Percentiles rank a stretch among this genome's conserved stretches.
These are phyloP conservation scores for Lophotriccus pileatus DNA, from an alignment of 2,797 vertebrate genomes.

Conservation along the genomic window DNA sequence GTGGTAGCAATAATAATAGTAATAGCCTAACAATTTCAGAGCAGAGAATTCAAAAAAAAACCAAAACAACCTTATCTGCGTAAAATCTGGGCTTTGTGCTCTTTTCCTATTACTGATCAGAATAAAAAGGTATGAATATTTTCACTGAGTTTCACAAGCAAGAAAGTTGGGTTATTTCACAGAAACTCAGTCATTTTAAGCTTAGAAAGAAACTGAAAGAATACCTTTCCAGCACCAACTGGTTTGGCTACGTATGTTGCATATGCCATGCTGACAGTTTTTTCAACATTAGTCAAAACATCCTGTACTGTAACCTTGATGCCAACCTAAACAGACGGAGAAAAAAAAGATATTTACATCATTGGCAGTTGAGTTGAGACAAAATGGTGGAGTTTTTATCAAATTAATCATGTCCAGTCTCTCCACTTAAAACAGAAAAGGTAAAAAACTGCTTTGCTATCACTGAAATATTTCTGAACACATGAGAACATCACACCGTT, in stretches of 20 bases:
- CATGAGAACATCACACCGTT: neutral
- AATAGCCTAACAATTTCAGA: neutral
- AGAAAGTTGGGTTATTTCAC: neutral
- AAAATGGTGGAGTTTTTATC: neutral
- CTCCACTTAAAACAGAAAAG: neutral
- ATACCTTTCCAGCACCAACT: slow-evolving; percentile 72
- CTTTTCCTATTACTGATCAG: neutral
- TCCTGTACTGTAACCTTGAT: slow-evolving; percentile 78
- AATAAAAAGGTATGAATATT: neutral
- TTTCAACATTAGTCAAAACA: slow-evolving; percentile 60
- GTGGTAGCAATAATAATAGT: neutral
- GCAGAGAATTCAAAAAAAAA: neutral
- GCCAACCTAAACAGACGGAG: slow-evolving; percentile 68
- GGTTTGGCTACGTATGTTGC: slow-evolving; percentile 80
- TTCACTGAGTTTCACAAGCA: neutral
- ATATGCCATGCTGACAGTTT: slow-evolving; percentile 77
- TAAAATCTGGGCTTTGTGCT: neutral
- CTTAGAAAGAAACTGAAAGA: neutral
- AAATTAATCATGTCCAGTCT: neutral
- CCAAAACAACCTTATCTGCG: neutral
- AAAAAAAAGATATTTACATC: neutral
- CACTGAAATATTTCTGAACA: neutral
- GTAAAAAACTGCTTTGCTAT: neutral
- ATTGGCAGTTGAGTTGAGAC: neutral
- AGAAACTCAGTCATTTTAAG: neutral